Evolutionary conservation across 2,888 invertebrate genomes (phyloP).

Genomic region (Spisula subtruncata): DNA sequence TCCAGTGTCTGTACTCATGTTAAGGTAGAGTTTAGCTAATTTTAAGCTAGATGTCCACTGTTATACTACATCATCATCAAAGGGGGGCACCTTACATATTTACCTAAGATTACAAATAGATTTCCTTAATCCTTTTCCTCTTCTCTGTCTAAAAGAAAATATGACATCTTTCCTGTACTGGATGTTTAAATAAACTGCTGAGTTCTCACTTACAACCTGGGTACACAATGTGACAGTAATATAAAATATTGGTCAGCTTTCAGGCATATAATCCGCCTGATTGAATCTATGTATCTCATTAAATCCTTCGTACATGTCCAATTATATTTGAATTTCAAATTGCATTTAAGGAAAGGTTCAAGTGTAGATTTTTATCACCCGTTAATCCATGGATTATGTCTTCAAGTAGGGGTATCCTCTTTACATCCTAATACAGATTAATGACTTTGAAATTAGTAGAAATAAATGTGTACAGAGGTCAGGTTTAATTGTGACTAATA

Average conservation of each 20-base stretch:
- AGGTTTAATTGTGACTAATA: not conserved
- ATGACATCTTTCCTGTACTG: not conserved
- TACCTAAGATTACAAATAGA: not conserved
- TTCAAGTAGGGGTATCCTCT: slow-evolving; percentile 1
- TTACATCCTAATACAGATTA: not conserved
- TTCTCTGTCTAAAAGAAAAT: not conserved
- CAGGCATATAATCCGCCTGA: not conserved
- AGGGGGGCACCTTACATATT: not conserved
- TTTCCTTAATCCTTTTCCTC: slow-evolving; percentile 5
- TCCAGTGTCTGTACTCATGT: not conserved
- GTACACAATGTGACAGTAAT: not conserved
- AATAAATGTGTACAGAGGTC: not conserved
- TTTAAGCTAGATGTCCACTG: not conserved
- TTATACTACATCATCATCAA: not conserved
- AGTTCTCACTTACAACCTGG: not conserved
- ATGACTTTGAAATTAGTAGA: slow-evolving; percentile 12
- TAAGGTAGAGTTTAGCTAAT: not conserved
- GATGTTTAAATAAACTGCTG: not conserved
- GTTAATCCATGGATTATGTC: not conserved
- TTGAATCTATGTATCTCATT: not conserved
- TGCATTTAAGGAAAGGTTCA: not conserved
- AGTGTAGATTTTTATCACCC: not conserved
- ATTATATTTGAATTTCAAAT: not conserved
- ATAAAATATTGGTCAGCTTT: not conserved
- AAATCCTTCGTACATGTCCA: not conserved